Conservation (phyloP, 2,888 invertebrate genomes). For the Gandaritis pyraliata region DNA sequence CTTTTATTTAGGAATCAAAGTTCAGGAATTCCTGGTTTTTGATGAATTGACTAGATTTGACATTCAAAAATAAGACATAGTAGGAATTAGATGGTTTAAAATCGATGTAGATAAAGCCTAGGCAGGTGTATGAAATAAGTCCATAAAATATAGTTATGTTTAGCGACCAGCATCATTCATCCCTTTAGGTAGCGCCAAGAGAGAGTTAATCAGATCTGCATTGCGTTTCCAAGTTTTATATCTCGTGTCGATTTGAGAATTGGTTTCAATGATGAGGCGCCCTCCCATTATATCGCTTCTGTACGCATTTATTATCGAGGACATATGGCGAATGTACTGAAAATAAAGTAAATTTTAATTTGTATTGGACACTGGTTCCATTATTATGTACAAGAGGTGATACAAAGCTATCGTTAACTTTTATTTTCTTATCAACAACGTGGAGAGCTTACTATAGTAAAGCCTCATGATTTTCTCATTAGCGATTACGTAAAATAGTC, state of each 20-base stretch:
- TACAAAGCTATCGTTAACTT: background rate
- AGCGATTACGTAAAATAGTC: slow-evolving; percentile 20
- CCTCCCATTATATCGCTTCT: slow-evolving; percentile 46
- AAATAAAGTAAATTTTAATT: slow-evolving; percentile 34
- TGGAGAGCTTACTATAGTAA: slow-evolving; percentile 4
- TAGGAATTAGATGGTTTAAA: background rate
- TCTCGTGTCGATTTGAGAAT: slow-evolving; percentile 58
- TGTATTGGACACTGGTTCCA: background rate
- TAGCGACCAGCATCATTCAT: slow-evolving; percentile 90
- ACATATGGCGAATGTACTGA: slow-evolving; percentile 62
- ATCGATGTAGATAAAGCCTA: background rate
- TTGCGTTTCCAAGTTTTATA: slow-evolving; percentile 85
- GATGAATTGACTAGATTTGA: background rate
- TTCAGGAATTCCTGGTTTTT: background rate
- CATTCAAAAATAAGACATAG: background rate
- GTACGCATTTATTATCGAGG: slow-evolving; percentile 62
- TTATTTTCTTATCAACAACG: slow-evolving; percentile 8
- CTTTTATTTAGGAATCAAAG: slow-evolving; percentile 33
- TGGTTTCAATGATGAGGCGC: slow-evolving; percentile 52
- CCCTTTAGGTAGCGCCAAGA: slow-evolving; percentile 90
- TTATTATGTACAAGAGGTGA: background rate
- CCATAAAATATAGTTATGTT: slow-evolving; percentile 28
- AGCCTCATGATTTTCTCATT: slow-evolving; percentile 28
- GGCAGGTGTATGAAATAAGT: background rate
- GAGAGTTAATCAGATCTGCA: slow-evolving; percentile 89